These are phyloP conservation scores for Brenthis ino DNA, from an alignment of 2,888 invertebrate species.

Conservation along the genomic window DNA sequence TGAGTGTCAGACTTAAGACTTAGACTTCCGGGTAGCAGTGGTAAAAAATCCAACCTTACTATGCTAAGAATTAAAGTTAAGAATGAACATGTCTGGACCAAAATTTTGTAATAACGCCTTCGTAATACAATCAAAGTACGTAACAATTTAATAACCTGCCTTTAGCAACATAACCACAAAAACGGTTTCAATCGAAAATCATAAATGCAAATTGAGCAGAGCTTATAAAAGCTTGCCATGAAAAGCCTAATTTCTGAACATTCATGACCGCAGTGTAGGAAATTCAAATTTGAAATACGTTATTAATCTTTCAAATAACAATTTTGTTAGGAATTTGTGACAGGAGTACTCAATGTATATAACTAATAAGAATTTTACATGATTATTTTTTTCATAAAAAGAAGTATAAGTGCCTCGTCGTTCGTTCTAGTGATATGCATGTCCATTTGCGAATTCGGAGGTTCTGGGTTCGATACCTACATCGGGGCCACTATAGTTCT, in stretches of 20 bases:
- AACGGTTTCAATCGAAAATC: conserved; percentile 33
- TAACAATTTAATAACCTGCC: conserved; percentile 19
- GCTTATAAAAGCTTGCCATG: conserved; percentile 38
- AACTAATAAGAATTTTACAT: background rate
- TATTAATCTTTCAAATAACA: conserved; percentile 25
- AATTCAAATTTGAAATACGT: conserved; percentile 46
- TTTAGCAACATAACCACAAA: conserved; percentile 16
- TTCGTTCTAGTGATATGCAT: no score
- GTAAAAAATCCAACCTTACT: no score
- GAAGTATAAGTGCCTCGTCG: no score
- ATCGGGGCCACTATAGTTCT: no score
- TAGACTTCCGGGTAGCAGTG: no score
- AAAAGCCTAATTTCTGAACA: conserved; percentile 55
- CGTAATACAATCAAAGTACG: conserved; percentile 4
- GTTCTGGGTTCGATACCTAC: no score
- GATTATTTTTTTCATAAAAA: background rate
- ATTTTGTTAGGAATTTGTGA: conserved; percentile 7
- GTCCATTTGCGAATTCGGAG: no score
- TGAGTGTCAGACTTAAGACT: no score
- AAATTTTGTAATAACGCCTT: background rate
- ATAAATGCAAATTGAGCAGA: conserved; percentile 35
- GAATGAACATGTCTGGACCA: background rate
- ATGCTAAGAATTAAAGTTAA: background rate
- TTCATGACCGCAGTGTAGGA: conserved; percentile 50
- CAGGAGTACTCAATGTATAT: background rate